Conservation (phyloP, 2,113 vertebrate genomes). For the Hydrolagus affinis region DNA sequence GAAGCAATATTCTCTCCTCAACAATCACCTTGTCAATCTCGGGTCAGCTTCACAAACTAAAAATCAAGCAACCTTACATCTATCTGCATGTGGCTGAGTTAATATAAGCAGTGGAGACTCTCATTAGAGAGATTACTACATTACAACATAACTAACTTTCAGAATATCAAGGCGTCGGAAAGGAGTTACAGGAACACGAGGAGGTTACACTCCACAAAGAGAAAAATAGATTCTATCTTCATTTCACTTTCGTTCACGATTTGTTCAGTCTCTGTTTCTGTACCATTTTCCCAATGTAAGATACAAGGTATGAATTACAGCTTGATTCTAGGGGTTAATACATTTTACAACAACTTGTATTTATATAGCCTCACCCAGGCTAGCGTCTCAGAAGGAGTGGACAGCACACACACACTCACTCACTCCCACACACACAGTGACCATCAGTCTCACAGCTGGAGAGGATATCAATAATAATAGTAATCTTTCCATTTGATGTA, state of each 20-base stretch:
- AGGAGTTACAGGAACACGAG: background rate
- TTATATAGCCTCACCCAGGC: too few relatives aligned
- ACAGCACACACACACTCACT: too few relatives aligned
- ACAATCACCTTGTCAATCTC: conserved; percentile 24
- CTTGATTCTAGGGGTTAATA: background rate
- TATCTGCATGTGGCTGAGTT: background rate
- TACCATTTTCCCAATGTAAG: background rate
- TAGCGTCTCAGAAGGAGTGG: too few relatives aligned
- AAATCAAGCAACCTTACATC: background rate
- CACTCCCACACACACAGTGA: too few relatives aligned
- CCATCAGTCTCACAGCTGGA: too few relatives aligned
- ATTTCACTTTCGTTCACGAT: too few relatives aligned
- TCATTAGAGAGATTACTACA: conserved; percentile 14
- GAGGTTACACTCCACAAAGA: background rate
- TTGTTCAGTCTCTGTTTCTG: background rate
- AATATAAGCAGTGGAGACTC: conserved; percentile 1
- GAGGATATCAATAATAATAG: too few relatives aligned
- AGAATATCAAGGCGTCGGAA: background rate
- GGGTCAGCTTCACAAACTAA: conserved; percentile 26
- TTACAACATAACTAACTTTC: background rate
- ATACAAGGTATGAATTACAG: background rate
- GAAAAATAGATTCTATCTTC: background rate
- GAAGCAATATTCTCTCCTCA: background rate
- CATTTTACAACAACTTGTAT: background rate
- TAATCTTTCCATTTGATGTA: too few relatives aligned